These are phyloP conservation scores for Parazoanthus atlanticus DNA, from an alignment of 92 coral and sea anemone species.

Conservation along the genomic window DNA sequence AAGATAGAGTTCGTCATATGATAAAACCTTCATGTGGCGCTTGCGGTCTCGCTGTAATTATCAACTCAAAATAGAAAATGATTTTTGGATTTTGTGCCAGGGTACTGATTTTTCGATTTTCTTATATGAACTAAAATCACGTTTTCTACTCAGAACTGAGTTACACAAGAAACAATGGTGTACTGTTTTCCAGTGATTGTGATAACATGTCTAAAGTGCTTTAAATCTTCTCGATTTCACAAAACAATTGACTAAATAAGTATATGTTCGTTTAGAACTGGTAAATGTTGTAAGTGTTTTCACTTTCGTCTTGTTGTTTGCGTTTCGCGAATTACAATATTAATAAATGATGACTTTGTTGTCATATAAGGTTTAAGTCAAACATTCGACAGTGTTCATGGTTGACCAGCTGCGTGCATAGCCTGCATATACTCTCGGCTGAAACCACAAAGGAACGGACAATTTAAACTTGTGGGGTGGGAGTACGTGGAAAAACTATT, in stretches of 20 bases:
- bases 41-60: conserved; percentile 70
- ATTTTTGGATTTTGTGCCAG: neutral
- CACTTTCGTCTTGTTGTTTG: neutral
- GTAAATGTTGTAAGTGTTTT: neutral
- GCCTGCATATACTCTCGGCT: neutral
- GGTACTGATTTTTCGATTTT: neutral
- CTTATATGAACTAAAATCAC: too few species aligned
- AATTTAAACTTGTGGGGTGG: too few species aligned
- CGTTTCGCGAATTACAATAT: conserved; percentile 1
- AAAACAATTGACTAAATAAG: neutral
- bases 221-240: too few species aligned
- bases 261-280: neutral
- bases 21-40: conserved; percentile 80
- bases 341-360: conserved; percentile 3
- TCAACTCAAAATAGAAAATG: conserved; percentile 16
- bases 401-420: neutral
- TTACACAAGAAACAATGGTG: too few species aligned
- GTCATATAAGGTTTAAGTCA: neutral
- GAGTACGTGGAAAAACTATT: too few species aligned
- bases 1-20: conserved; percentile 77
- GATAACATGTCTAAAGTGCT: too few species aligned
- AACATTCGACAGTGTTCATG: neutral
- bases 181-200: too few species aligned
- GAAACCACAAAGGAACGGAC: neutral
- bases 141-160: neutral